A percentile compares a stretch with the other conserved stretches of the same genome.
Conservation (phyloP, 2,113 vertebrate species). For the Symphodus melops region DNA sequence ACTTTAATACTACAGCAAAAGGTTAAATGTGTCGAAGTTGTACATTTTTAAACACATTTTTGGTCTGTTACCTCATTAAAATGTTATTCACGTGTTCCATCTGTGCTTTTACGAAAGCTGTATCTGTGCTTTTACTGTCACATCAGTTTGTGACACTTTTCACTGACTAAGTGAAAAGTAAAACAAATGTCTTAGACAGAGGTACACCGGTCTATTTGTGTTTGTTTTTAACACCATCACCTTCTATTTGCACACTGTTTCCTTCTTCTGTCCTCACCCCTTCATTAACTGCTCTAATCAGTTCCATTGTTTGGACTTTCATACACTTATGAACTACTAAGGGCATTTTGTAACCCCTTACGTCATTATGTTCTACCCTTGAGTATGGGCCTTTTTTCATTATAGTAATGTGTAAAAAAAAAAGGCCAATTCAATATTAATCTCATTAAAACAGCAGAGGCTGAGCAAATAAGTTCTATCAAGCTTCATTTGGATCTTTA, state of each 20-base stretch:
- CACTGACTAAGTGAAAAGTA: constrained; percentile 13
- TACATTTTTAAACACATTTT: too few species aligned
- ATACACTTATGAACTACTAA: constrained; percentile 21
- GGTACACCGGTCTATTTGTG: constrained; percentile 9
- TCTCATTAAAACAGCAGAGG: not conserved
- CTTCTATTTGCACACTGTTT: not conserved
- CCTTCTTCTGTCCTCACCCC: not conserved
- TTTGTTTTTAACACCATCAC: too few species aligned
- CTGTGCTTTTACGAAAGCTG: too few species aligned
- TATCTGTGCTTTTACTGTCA: not conserved
- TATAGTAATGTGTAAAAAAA: not conserved
- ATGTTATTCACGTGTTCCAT: too few species aligned
- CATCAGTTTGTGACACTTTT: constrained; percentile 27
- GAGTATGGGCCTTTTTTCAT: not conserved
- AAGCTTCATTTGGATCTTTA: not conserved
- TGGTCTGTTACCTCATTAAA: too few species aligned
- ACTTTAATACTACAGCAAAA: too few species aligned
- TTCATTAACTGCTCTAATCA: not conserved
- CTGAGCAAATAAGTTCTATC: constrained; percentile 8
- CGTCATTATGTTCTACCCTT: constrained; percentile 29
- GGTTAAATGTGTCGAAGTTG: too few species aligned
- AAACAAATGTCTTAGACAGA: constrained; percentile 24
- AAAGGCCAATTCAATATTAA: not conserved
- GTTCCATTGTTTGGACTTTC: not conserved
- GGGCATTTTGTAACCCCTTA: constrained; percentile 2